Evolutionary conservation across 2,113 vertebrate species (phyloP), one percentile per base, ranked within the genome.

Genomic region (Hippopotamus amphibius): DNA sequence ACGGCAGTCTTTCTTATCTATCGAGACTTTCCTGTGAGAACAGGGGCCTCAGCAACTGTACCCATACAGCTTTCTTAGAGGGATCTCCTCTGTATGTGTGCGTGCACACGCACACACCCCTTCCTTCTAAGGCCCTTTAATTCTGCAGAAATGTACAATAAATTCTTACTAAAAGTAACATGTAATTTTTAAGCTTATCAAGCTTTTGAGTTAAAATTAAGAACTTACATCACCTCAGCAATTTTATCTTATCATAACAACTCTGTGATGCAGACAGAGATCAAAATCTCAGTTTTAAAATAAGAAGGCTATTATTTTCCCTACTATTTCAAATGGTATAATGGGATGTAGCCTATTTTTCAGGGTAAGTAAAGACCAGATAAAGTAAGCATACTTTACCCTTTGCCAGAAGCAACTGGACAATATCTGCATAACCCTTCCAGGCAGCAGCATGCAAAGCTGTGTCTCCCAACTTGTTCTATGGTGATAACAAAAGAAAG

Each of bases 401-500:
- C 98, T 99, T 99, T 93, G 97, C 99, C 95, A 99, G 99, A 96
- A 99, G 98, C 99, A 99, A 99, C 98, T 99, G 99, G 98, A 99
- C 99, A 94, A 99, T 99, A 98, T 99, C 99, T 95, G 99, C 99
- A 96, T 99, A 99, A 93, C 99, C 99, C 90, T 99, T 99, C 99
- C 99, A 99, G 88, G 99, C 99, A 93, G 99, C 99, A 96, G 99
- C 99, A 46, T 99, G 99, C 97, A 99, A 98, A 97, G 98, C 97
- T 13, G 99, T 99, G 98, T 99, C 99, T 93, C 99, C 99, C 88
- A 99, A 98, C 98, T 99, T 99, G 99, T 99, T 99, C 99, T 99
- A 97, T 79, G 84, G 89, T 98, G 95, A 97, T 79, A 98, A 61
- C 95, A 97, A 97, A 93, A 95, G 93, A 98, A 98, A 97, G 87